These are phyloP conservation scores for Odontothrips loti DNA, from an alignment of 2,888 invertebrate genomes.

Conservation along the genomic window DNA sequence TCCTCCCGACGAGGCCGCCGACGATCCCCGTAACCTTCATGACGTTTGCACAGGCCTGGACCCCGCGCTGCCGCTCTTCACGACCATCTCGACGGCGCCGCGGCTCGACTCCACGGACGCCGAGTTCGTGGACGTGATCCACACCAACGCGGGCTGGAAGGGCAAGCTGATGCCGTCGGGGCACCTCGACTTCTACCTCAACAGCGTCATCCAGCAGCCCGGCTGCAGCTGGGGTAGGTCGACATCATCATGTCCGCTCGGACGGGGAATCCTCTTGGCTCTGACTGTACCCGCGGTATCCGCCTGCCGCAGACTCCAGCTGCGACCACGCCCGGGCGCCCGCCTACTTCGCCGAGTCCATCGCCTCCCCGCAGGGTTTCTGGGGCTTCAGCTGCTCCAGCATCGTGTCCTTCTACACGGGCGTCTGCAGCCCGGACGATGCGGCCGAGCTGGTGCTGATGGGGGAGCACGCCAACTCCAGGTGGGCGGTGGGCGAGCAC, in stretches of 20 bases:
- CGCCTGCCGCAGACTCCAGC: constrained; percentile 47
- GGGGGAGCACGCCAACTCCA: constrained; percentile 51
- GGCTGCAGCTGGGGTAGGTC: constrained; percentile 49
- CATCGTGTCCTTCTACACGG: constrained; percentile 53
- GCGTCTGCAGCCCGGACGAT: constrained; percentile 49
- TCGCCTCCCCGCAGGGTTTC: constrained; percentile 52
- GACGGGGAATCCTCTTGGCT: no score
- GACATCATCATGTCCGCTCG: no score
- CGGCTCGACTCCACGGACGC: constrained; percentile 40
- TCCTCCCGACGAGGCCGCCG: background rate
- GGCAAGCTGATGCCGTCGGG: constrained; percentile 40
- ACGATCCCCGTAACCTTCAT: background rate
- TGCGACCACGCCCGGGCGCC: constrained; percentile 60
- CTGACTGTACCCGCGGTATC: background rate
- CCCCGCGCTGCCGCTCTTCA: constrained; percentile 41
- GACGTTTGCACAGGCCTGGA: constrained; percentile 39
- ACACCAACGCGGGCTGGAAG: constrained; percentile 41
- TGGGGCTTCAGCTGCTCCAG: constrained; percentile 54
- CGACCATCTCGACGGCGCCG: constrained; percentile 33
- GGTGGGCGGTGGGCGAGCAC: constrained; percentile 45
- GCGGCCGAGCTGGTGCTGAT: constrained; percentile 48
- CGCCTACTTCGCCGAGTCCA: constrained; percentile 57
- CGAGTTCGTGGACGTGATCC: constrained; percentile 43
- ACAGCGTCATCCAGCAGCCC: constrained; percentile 51
- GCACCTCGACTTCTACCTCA: constrained; percentile 43